Conservation (phyloP, 2,113 vertebrate genomes). For the Atlantisia rogersi region DNA sequence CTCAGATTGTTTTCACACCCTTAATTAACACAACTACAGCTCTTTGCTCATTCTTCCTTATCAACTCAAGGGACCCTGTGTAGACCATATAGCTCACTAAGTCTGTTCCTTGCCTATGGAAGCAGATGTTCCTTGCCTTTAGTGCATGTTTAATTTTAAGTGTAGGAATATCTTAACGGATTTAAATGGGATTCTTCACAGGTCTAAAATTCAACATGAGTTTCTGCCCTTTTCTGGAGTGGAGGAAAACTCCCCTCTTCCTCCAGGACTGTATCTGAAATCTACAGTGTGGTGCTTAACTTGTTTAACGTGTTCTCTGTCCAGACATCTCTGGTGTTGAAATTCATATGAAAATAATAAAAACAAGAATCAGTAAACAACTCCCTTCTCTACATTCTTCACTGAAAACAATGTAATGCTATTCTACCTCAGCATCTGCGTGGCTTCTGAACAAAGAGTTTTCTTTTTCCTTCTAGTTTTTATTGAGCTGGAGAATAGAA, state of each 20-base stretch:
- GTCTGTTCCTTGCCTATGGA: background rate
- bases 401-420: background rate
- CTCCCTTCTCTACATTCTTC: background rate
- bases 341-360: background rate
- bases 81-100: background rate
- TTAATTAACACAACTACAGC: background rate
- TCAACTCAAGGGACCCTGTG: background rate
- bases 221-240: background rate
- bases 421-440: background rate
- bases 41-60: background rate
- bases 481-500: background rate
- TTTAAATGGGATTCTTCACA: background rate
- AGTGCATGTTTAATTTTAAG: background rate
- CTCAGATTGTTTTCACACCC: background rate
- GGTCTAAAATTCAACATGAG: background rate
- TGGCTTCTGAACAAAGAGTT: background rate
- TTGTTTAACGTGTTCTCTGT: background rate
- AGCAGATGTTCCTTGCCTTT: background rate
- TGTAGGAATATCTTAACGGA: background rate
- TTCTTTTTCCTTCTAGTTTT: background rate
- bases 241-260: background rate
- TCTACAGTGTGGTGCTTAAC: background rate
- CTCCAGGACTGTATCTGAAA: background rate
- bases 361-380: background rate
- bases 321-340: background rate